These are phyloP conservation scores for Oncorhynchus gorbuscha DNA, from an alignment of 2,113 vertebrate genomes.

Conservation along the genomic window DNA sequence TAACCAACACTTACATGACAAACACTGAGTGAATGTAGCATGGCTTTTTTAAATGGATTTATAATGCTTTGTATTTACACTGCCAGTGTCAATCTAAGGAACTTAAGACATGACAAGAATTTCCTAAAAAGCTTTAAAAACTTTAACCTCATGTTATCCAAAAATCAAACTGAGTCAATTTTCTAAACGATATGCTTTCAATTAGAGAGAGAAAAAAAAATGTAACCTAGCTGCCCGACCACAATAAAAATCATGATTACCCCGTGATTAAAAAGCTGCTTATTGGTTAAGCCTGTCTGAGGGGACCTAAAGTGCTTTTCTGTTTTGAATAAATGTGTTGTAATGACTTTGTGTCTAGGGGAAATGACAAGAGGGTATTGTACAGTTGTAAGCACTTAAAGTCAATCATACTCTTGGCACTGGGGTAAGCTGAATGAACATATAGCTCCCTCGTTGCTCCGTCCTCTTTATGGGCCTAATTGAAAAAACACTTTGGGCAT, in stretches of 20 bases:
- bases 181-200: background rate
- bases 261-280: too few relatives aligned
- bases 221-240: background rate
- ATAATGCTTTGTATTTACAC: too few relatives aligned
- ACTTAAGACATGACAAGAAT: too few relatives aligned
- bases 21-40: too few relatives aligned
- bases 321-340: too few relatives aligned
- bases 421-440: conserved; percentile 41
- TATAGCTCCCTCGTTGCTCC: background rate
- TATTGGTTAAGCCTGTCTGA: background rate
- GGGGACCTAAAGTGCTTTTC: background rate
- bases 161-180: too few relatives aligned
- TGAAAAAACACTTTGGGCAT: conserved; percentile 27
- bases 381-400: conserved; percentile 41
- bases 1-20: too few relatives aligned
- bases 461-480: conserved; percentile 21
- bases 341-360: too few relatives aligned
- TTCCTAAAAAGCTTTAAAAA: too few relatives aligned
- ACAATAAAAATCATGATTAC: conserved; percentile 1
- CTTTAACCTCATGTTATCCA: too few relatives aligned
- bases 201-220: background rate
- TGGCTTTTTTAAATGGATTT: too few relatives aligned
- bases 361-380: background rate
- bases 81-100: too few relatives aligned
- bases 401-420: conserved; percentile 43